A percentile compares a stretch with the other conserved stretches of the same genome.
phyloP scores from a whole-genome alignment of 2,113 vertebrate genomes.

The Synchiropus splendidus region DNA sequence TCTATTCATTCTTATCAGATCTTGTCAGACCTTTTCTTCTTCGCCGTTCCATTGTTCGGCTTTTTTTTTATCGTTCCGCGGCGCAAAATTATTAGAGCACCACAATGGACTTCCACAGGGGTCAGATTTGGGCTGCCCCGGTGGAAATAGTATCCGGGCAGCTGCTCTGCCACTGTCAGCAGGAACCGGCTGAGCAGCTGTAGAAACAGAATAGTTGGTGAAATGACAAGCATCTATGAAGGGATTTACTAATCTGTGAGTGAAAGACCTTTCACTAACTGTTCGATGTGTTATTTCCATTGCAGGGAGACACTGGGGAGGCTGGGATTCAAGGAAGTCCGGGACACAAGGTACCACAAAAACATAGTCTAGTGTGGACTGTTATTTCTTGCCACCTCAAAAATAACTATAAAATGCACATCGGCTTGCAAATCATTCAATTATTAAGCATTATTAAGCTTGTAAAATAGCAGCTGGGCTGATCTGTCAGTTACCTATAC shows the following conservation, averaged over 20 bases:
- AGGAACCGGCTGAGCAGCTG: conserved; percentile 59
- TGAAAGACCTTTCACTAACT: conserved; percentile 49
- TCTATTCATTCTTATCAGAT: conserved; percentile 3
- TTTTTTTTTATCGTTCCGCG: conserved; percentile 1
- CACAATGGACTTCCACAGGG: conserved; percentile 17
- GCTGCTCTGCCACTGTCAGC: too few relatives aligned
- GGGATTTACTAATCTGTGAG: conserved; percentile 55
- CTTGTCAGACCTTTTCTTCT: neutral
- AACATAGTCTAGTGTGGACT: too few relatives aligned
- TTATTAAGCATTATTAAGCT: too few relatives aligned
- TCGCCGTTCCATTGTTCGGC: neutral
- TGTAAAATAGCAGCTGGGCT: too few relatives aligned
- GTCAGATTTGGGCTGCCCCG: conserved; percentile 37
- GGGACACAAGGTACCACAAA: conserved; percentile 65
- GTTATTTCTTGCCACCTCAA: too few relatives aligned
- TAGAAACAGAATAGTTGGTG: conserved; percentile 19
- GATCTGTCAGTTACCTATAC: too few relatives aligned
- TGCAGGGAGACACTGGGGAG: conserved; percentile 62
- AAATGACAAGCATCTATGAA: conserved; percentile 39
- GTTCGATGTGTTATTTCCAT: conserved; percentile 26
- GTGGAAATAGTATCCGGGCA: conserved; percentile 54
- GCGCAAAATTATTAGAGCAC: conserved; percentile 14
- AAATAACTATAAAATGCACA: too few relatives aligned
- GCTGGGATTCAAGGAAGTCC: conserved; percentile 55
- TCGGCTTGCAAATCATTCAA: too few relatives aligned